phyloP scores from a whole-genome alignment of 2,888 invertebrate genomes.

The Theretra japonica region DNA sequence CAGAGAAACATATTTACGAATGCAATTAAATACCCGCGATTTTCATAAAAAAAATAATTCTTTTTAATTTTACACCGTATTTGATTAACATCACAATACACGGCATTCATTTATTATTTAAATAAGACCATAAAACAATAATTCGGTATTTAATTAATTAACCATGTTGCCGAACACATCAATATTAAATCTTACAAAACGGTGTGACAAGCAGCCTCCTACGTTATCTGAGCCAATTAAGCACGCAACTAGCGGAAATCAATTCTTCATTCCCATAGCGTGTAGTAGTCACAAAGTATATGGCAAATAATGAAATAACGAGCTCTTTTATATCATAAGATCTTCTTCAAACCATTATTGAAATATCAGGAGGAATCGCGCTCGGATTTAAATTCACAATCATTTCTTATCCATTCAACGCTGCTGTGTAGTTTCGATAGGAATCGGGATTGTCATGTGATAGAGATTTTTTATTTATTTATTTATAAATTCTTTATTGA shows the following conservation, averaged over 20 bases:
- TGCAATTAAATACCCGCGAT: too few species aligned
- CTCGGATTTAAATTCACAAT: slow-evolving; percentile 16
- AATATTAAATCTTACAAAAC: slow-evolving; percentile 24
- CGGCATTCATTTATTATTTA: too few species aligned
- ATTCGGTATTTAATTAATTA: too few species aligned
- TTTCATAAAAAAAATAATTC: too few species aligned
- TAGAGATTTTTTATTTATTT: too few species aligned
- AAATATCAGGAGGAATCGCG: slow-evolving; percentile 11
- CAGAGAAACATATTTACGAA: too few species aligned
- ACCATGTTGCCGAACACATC: background rate
- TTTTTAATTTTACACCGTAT: too few species aligned
- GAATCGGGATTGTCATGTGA: background rate
- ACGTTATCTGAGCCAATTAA: slow-evolving; percentile 55
- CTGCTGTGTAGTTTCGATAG: background rate
- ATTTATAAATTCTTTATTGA: too few species aligned
- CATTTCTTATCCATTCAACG: slow-evolving; percentile 12
- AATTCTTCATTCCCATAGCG: slow-evolving; percentile 52
- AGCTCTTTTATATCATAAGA: slow-evolving; percentile 41
- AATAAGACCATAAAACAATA: too few species aligned
- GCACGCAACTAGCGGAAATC: slow-evolving; percentile 51
- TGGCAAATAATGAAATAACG: slow-evolving; percentile 50
- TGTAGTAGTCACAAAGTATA: slow-evolving; percentile 43
- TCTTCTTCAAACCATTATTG: slow-evolving; percentile 11
- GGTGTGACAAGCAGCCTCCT: slow-evolving; percentile 44
- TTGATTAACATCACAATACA: too few species aligned